phyloP scores from a whole-genome alignment of 2,888 invertebrate genomes.

The Drosophila mercatorum region DNA sequence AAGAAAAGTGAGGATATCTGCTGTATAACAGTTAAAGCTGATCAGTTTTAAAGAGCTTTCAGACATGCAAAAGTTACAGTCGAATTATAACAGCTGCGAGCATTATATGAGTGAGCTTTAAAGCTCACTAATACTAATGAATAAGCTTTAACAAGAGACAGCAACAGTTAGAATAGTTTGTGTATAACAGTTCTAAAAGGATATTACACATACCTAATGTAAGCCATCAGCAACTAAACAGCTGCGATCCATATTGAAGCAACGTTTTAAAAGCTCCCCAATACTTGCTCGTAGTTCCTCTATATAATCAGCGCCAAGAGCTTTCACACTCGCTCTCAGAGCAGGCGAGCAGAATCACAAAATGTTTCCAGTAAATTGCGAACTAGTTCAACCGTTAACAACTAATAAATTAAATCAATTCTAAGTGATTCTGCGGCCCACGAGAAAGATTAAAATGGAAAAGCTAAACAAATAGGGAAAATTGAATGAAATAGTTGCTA shows the following conservation, averaged over 20 bases:
- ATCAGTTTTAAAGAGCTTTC: background rate
- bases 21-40: background rate
- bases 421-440: constrained; percentile 10
- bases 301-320: background rate
- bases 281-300: background rate
- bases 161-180: background rate
- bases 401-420: constrained; percentile 21
- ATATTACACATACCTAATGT: too few species aligned
- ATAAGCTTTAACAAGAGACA: too few species aligned
- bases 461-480: background rate
- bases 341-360: background rate
- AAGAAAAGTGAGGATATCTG: background rate
- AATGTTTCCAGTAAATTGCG: constrained; percentile 14
- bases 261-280: background rate
- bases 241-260: too few species aligned
- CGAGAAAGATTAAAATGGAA: constrained; percentile 22
- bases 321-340: background rate
- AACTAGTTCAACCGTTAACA: constrained; percentile 4
- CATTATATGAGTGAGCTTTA: too few species aligned
- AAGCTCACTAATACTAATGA: too few species aligned
- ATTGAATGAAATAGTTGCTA: background rate
- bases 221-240: too few species aligned
- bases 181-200: background rate
- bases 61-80: background rate
- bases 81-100: too few species aligned